A percentile compares a stretch with the other conserved stretches of the same genome.
These are phyloP conservation scores for Galagoides demidoff DNA, from an alignment of 2,797 vertebrate genomes.

Conservation along the genomic window DNA sequence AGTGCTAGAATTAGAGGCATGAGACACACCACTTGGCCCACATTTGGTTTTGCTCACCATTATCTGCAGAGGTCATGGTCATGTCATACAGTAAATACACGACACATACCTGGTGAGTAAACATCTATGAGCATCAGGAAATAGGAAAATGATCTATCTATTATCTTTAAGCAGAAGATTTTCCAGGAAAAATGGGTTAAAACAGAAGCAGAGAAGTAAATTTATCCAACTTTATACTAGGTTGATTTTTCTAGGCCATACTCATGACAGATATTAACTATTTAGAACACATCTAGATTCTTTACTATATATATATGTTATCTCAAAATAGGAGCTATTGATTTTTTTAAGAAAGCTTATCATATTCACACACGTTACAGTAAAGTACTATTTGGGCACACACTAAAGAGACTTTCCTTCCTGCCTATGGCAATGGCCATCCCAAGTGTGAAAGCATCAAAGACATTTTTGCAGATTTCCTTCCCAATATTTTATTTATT, in stretches of 20 bases:
- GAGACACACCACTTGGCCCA: not conserved
- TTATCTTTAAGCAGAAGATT: conserved; percentile 28
- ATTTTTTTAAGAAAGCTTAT: not conserved
- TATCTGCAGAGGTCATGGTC: not conserved
- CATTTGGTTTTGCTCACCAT: conserved; percentile 2
- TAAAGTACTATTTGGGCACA: not conserved
- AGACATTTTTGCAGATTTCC: not conserved
- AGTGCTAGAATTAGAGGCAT: not conserved
- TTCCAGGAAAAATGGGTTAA: conserved; percentile 3
- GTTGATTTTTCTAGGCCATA: conserved; percentile 47
- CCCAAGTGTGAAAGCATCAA: not conserved
- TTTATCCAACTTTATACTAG: not conserved
- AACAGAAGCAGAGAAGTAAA: conserved; percentile 33
- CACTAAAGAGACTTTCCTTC: not conserved
- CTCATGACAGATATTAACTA: conserved; percentile 5
- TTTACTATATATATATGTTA: not conserved
- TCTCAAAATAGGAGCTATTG: not conserved
- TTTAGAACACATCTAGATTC: not conserved
- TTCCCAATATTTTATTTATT: no score
- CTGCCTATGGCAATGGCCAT: not conserved
- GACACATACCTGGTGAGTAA: not conserved
- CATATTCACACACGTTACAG: not conserved
- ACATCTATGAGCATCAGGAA: not conserved
- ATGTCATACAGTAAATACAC: not conserved
- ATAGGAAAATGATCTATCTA: not conserved